Conservation (phyloP, 1,140 invertebrate genomes). For the Chrysomallon squamiferum region DNA sequence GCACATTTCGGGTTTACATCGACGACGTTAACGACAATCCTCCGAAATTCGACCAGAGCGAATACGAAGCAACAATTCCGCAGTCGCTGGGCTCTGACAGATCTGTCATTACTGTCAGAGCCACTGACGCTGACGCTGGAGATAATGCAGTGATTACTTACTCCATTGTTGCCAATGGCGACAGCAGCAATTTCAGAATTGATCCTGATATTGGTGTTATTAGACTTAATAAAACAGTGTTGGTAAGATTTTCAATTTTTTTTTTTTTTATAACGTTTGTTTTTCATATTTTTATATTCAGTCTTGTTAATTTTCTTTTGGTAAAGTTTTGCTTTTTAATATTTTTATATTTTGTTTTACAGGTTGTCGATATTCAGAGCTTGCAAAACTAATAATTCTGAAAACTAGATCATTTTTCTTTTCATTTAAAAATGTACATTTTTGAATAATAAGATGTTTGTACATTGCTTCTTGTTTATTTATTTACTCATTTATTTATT, state of each 20-base stretch:
- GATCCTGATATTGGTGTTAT: slow-evolving; percentile 16
- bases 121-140: slow-evolving; percentile 73
- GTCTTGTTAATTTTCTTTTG: too few relatives aligned
- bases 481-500: too few relatives aligned
- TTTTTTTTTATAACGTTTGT: background rate
- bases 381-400: too few relatives aligned
- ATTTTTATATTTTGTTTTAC: too few relatives aligned
- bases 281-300: background rate
- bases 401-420: too few relatives aligned
- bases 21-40: slow-evolving; percentile 98
- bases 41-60: slow-evolving; percentile 93
- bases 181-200: slow-evolving; percentile 12
- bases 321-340: too few relatives aligned
- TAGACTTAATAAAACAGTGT: slow-evolving; percentile 69
- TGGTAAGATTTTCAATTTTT: too few relatives aligned
- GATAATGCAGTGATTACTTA: slow-evolving; percentile 20
- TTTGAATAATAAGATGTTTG: too few relatives aligned
- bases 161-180: slow-evolving; percentile 8
- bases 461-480: too few relatives aligned
- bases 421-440: too few relatives aligned
- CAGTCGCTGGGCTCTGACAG: slow-evolving; percentile 72
- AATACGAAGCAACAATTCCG: slow-evolving; percentile 95
- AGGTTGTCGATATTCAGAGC: too few relatives aligned
- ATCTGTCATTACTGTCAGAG: slow-evolving; percentile 88
- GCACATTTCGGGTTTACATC: slow-evolving; percentile 67